phyloP scores from a whole-genome alignment of 2,113 vertebrate genomes.

The Rafetus swinhoei region DNA sequence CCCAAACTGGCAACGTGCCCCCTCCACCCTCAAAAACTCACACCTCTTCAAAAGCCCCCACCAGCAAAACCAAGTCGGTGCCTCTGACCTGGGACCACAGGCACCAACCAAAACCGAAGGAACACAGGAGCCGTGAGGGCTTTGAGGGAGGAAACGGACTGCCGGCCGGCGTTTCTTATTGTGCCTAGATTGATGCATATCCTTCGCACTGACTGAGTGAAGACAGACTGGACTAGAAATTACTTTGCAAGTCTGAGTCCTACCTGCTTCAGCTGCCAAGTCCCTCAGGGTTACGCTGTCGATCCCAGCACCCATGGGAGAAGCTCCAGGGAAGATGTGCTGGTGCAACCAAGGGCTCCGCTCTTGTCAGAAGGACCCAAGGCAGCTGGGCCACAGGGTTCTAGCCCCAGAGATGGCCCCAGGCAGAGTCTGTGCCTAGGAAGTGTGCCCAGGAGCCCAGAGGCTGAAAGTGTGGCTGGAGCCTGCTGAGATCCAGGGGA shows the following conservation, averaged over 20 bases:
- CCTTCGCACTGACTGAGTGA: not conserved
- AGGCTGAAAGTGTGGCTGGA: not conserved
- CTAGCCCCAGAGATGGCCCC: not conserved
- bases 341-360: not conserved
- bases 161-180: not conserved
- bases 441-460: not conserved
- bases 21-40: too few species aligned
- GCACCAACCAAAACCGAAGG: not conserved
- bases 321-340: not conserved
- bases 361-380: not conserved
- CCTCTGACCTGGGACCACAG: not conserved
- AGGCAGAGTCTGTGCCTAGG: not conserved
- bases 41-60: too few species aligned
- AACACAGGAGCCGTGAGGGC: not conserved
- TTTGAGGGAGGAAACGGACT: not conserved
- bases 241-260: not conserved
- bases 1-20: too few species aligned
- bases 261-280: not conserved
- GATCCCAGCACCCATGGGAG: not conserved
- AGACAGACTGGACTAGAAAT: not conserved
- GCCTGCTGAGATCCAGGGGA: not conserved
- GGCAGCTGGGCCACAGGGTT: conserved; percentile 40
- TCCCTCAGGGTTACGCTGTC: not conserved
- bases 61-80: too few species aligned
- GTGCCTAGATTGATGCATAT: not conserved